A percentile compares a stretch with the other conserved stretches of the same genome.
These are phyloP conservation scores for Mythimna ferrago DNA, from an alignment of 2,888 invertebrate species.

Conservation along the genomic window DNA sequence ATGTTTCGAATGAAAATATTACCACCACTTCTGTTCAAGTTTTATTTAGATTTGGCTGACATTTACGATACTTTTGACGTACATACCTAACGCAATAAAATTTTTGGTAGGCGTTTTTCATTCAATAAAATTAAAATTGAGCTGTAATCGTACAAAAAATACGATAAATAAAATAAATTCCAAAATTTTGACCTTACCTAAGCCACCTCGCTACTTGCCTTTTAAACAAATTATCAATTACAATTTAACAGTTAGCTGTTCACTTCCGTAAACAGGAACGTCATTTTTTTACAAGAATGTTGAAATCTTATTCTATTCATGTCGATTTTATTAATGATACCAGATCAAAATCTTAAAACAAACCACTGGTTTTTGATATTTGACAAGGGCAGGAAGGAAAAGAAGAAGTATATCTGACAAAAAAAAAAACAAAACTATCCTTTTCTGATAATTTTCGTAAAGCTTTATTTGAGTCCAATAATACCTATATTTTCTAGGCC, in stretches of 20 bases:
- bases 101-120: not conserved
- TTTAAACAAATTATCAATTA: not conserved
- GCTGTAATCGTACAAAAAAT: not conserved
- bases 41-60: slow-evolving; percentile 2
- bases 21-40: not conserved
- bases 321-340: slow-evolving; percentile 11
- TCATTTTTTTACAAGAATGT: slow-evolving; percentile 1
- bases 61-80: slow-evolving; percentile 41
- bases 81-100: no score
- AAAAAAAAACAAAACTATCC: no score
- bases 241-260: not conserved
- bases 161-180: not conserved
- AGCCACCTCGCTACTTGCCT: not conserved
- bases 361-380: no score
- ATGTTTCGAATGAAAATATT: not conserved
- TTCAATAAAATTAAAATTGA: not conserved
- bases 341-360: not conserved
- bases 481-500: not conserved
- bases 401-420: no score
- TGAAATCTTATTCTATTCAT: slow-evolving; percentile 10
- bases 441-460: no score
- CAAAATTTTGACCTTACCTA: not conserved
- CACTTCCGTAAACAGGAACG: slow-evolving; percentile 4
- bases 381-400: no score
- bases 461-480: not conserved